Percentiles rank a stretch among this genome's conserved stretches.
Conservation (phyloP, 2,113 vertebrate genomes). For the Marmota flaviventris region DNA sequence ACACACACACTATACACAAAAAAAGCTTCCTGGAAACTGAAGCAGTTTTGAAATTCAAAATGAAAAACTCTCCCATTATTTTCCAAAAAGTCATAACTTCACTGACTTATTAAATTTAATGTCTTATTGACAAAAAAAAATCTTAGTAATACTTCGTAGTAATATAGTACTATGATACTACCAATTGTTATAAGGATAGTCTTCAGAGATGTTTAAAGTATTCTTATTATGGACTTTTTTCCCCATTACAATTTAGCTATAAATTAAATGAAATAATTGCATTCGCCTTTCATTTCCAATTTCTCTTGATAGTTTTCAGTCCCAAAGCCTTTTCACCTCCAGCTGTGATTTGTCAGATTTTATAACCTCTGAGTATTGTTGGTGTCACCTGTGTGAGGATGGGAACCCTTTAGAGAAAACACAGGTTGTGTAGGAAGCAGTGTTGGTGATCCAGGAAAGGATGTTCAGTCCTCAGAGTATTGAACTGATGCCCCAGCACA, state of each 20-base stretch:
- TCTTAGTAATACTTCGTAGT: background rate
- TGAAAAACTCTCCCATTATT: background rate
- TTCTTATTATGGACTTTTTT: background rate
- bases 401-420: background rate
- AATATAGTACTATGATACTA: background rate
- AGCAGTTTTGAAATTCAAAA: background rate
- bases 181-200: background rate
- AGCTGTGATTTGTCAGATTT: slow-evolving; percentile 47
- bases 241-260: background rate
- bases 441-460: background rate
- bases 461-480: background rate
- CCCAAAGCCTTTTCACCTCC: background rate
- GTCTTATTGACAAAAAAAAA: background rate
- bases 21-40: background rate
- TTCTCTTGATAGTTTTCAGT: slow-evolving; percentile 63
- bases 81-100: background rate
- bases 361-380: background rate
- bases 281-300: slow-evolving; percentile 53
- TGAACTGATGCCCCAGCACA: background rate
- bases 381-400: background rate
- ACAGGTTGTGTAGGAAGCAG: background rate
- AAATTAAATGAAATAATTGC: slow-evolving; percentile 7
- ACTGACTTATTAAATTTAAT: background rate
- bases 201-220: background rate
- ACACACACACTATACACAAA: background rate